Evolutionary conservation across 2,888 invertebrate species (phyloP), one percentile per base, ranked within the genome.

Genomic region (Shargacucullia verbasci): DNA sequence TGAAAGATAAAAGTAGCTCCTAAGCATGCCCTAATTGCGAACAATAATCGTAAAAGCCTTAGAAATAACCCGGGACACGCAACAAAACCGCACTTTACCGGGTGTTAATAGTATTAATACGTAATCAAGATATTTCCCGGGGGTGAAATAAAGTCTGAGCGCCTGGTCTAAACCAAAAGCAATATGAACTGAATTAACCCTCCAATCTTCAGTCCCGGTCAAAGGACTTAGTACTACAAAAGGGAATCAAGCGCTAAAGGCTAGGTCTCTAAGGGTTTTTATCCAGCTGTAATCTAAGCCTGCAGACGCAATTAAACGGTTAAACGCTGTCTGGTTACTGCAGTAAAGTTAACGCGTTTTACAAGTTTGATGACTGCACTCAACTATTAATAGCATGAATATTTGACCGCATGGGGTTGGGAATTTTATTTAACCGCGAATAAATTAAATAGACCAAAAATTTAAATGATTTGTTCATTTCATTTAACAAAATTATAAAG

Each of bases 71-170:
- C 13, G 31, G 33, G 12, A 33, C 49, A 14, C 43, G 13, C 33
- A n/a, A 38, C 31, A n/a, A 46, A 41, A 25, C 56, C 44, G 13
- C 48, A 59, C 37, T 35, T 46, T 35, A 53, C 39, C 31, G 9
- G 44, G 39, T 35, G 45, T 65, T 65, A 67, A 56, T 61, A 66
- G 39, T 35, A 41, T 65, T 65, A 67, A 56, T 61, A 66, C 39
- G 41, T 53, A 58, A 63, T 69, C 70, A 47, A 37, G 14, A 48
- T 48, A 11, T 61, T 59, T 48, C 70, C 59, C 58, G 1, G 31
- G 15, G 47, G 76, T 9, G 55, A 59, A 25, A 72, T 72, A 47
- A 72, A 75, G 70, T 62, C 63, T 63, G 39, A 46, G 45, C 38
- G 46, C 45, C n/a, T n/a, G n/a, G 59, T 10, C 68, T 46, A 34